Conservation (phyloP, 1,140 invertebrate genomes). For the Drosophila murphyi region DNA sequence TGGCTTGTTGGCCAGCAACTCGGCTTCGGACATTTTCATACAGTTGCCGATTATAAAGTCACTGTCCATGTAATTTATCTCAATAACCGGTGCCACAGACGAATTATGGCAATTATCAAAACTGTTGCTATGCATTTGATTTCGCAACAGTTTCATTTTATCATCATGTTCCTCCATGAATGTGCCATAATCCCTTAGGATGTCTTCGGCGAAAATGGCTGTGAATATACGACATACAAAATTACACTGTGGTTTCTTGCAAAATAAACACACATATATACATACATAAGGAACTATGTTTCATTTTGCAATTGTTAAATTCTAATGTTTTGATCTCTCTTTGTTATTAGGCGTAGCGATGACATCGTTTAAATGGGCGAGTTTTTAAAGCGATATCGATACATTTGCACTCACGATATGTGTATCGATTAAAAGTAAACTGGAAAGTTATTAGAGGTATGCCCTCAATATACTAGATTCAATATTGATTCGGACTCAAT, state of each 20-base stretch:
- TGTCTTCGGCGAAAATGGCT: constrained; percentile 79
- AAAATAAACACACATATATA: neutral
- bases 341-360: constrained; percentile 39
- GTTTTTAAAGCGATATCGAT: constrained; percentile 20
- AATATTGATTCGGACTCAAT: too few species aligned
- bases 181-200: constrained; percentile 67
- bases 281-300: constrained; percentile 42
- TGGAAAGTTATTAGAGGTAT: neutral
- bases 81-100: constrained; percentile 49
- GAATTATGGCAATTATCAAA: constrained; percentile 7
- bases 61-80: constrained; percentile 40
- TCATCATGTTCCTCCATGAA: constrained; percentile 72
- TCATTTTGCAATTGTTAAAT: constrained; percentile 34
- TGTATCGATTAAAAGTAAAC: neutral
- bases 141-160: constrained; percentile 49
- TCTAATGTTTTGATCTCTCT: constrained; percentile 22
- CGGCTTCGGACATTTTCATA: constrained; percentile 90
- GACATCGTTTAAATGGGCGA: constrained; percentile 28
- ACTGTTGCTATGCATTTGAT: constrained; percentile 19
- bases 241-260: neutral
- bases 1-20: constrained; percentile 92
- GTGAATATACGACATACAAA: neutral
- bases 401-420: neutral
- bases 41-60: constrained; percentile 1
- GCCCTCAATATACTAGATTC: neutral